These are phyloP conservation scores for Elgaria multicarinata DNA, from an alignment of 2,113 vertebrate genomes.

Conservation along the genomic window DNA sequence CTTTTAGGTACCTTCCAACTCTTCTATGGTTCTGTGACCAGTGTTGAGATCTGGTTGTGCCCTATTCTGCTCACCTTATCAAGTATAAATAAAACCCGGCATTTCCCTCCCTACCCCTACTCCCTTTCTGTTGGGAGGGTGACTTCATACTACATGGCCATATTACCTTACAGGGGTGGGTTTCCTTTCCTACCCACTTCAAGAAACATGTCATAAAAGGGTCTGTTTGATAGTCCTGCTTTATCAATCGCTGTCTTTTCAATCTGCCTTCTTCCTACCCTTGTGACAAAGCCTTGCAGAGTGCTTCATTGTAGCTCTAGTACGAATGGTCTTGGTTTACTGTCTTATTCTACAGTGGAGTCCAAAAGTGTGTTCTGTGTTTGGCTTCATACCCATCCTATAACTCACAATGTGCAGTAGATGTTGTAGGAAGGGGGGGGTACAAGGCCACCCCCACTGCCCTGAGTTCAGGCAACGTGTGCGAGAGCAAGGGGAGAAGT, in stretches of 20 bases:
- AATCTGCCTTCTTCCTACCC: not conserved
- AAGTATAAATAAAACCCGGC: not conserved
- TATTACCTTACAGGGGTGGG: not conserved
- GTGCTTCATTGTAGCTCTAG: not conserved
- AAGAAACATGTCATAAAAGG: not conserved
- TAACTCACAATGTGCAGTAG: no score
- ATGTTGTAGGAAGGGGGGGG: no score
- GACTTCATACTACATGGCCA: not conserved
- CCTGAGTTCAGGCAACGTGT: no score
- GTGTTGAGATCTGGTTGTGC: not conserved
- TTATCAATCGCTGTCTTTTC: rapidly evolving
- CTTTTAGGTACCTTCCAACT: no score
- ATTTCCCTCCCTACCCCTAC: not conserved
- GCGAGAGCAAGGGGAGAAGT: no score
- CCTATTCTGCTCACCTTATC: not conserved
- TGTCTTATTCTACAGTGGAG: not conserved
- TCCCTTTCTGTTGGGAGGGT: not conserved
- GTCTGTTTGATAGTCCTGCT: not conserved
- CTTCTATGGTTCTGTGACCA: no score
- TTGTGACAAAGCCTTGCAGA: not conserved
- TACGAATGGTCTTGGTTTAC: not conserved
- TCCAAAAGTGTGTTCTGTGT: not conserved
- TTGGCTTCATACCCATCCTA: not conserved
- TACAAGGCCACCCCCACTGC: no score
- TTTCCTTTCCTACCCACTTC: not conserved